Evolutionary conservation across 2,888 invertebrate genomes (phyloP), one percentile per base, ranked within the genome.

Genomic region (Eupithecia abbreviata): DNA sequence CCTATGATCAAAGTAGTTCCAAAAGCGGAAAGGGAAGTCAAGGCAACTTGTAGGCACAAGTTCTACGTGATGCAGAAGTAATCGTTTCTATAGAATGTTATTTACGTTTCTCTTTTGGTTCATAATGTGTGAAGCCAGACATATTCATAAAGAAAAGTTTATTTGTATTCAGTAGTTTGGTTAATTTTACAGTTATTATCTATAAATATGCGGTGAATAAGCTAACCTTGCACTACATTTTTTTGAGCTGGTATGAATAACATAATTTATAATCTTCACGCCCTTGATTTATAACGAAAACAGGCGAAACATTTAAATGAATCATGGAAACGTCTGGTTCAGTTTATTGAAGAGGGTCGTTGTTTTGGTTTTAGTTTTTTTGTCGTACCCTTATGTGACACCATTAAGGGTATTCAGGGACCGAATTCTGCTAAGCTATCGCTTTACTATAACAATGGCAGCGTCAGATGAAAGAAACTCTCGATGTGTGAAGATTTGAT

Each of bases 151-250:
- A 30, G 43, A 66, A 47, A 55, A 67, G 65, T 81, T 79, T 80
- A 45, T 75, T 79, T 80, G 51, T 75, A 47, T 73, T 18, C n/a
- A 47, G n/a, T 41, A 67, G 76, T 55, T 77, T 78, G 77, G 76
- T 78, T 81, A 47, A 72, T 77, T 78, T 78, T 78, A 78, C 49
- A 71, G 72, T 49, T 49, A 7, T 74, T 68, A 30, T 30, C 30
- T 30, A 77, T 78, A 80, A 79, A 79, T 79, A 81, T 73, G 71
- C 73, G 72, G 78, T 77, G 74, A 77, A 75, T 78, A 73, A 77
- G 72, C 51, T 77, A 83, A 78, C 82, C 82, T 82, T 82, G 81
- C 78, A 80, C 80, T 76, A 78, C 47, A 76, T 78, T 79, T 79
- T 74, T 77, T 73, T 77, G 73, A 62, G 76, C 72, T 70, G 72